Evolutionary conservation across 2,113 vertebrate species (phyloP), one percentile per base, ranked within the genome.

Genomic region (Strix aluco): DNA sequence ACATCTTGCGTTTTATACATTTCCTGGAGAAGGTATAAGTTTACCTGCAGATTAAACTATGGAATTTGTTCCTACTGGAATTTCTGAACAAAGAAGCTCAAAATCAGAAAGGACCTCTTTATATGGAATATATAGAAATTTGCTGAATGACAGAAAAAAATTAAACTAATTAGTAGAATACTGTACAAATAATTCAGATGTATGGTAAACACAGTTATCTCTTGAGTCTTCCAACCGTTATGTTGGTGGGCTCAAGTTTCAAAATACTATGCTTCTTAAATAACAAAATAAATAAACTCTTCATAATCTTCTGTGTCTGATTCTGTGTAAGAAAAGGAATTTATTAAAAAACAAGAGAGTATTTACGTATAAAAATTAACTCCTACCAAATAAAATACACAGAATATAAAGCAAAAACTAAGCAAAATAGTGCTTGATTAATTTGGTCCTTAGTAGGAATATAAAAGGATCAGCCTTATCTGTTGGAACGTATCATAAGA

Each of bases 401-500:
- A 67, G 51, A 95, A 84, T 40, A 61, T 62, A 72, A 92, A 85
- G 49, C 44, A 96, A 86, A 89, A 96, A 80, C 90, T 91, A 72
- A 71, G 51, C 25, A 97, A 90, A 95, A 93, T 18, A 90, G 72
- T 79, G 81, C 82, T 94, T 95, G 96, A 97, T 90, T 88, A 96
- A 97, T 96, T 98, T 97, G 63, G 92, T 97, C 72, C 93, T 96
- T 94, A 95, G 70, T 13, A 91, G 84, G 84, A 97, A 97, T 94
- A 96, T 86, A 95, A 85, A 98, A 97, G 86, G 83, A 91, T 62
- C 90, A 97, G 91, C 71, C 74, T 92, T 90, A 90, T 95, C 94
- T 97, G 92, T 44, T 96, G 57, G 92, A 97, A 95, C 30, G 71
- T 54, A 86, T 72, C 86, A 40, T 72, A 78, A 85, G 92, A 84